Base-by-base conservation (phyloP, 2,888 invertebrate genomes). In the Dryocosmus kuriphilus region DNA sequence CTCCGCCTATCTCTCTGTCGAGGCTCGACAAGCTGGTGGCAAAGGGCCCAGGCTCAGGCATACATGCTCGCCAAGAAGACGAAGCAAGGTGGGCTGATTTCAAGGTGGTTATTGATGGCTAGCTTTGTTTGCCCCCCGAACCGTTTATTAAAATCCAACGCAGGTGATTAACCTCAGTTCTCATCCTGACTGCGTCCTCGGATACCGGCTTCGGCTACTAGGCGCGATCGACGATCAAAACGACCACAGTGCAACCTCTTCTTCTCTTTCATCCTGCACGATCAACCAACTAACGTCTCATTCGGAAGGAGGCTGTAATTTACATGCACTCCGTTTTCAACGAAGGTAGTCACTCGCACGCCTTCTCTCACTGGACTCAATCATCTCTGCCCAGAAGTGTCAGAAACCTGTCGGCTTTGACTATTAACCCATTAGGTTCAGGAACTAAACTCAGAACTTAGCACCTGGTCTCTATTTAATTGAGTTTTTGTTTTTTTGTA, bases 111-210 rank as follows among this genome's bases (percentile, higher is more conserved):
- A 90, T 90, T 90, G 90, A 90, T 90, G 90, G 87, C 87, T 90
- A 88, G 88, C 87, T 88, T 89, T 89, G 88, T 88, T 89, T 89
- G 88, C 88, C 86, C 87, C 86, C 84, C 85, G 86, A 90, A 89
- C 87, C 90, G 88, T 90, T 90, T 90, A 90, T 90, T 90, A 90
- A 90, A 89, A 89, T 88, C 86, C 87, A 85, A 85, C 86, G 85
- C 83, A 86, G 86, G 87, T 89, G 89, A 90, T 90, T 89, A 90
- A 89, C 88, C 87, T 87, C n/a, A n/a, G n/a, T n/a, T n/a, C n/a
- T n/a, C 83, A 82, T 78, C 80, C 78, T 82, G 78, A 80, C 84
- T 79, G 82, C 85, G 87, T 87, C 84, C 85, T 84, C 85, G 82
- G 86, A 78, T 67, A 77, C 84, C 86, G 73, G 79, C 83, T 86